Conservation (phyloP, 2,797 vertebrate genomes). For the Psittacula echo region DNA sequence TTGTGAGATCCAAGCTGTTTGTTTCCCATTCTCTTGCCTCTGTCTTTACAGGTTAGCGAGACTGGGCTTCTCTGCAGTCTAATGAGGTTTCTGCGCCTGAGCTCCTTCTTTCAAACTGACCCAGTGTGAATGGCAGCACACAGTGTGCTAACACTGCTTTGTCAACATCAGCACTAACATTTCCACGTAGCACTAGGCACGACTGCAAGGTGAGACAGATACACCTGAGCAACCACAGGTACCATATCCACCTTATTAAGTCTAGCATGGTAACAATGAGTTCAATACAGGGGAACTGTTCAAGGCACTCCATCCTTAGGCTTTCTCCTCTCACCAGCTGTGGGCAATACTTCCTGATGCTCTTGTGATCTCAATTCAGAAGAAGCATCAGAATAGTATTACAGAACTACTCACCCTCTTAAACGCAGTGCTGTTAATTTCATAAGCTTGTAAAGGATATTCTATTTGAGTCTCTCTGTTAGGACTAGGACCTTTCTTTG, state of each 20-base stretch:
- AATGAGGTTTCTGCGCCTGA: neutral
- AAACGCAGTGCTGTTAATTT: neutral
- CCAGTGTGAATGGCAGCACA: neutral
- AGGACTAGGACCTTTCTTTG: neutral
- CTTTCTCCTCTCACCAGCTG: neutral
- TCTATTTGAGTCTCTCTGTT: neutral
- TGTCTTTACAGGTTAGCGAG: neutral
- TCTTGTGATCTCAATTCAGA: neutral
- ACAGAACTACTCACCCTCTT: neutral
- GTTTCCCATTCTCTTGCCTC: neutral
- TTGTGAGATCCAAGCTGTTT: neutral
- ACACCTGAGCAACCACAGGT: neutral
- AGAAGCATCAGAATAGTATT: neutral
- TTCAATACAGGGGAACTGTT: neutral
- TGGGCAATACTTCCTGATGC: neutral
- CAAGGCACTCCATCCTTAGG: neutral
- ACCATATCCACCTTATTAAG: neutral
- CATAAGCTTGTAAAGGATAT: neutral
- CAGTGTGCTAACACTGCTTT: neutral
- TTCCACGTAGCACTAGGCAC: fast-evolving
- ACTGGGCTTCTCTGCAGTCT: fast-evolving
- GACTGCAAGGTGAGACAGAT: neutral
- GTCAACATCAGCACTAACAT: neutral
- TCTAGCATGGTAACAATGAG: fast-evolving
- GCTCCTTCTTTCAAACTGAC: neutral